Evolutionary conservation across 2,888 invertebrate species (phyloP).

Genomic region (Dyspetes luteomarginatus): DNA sequence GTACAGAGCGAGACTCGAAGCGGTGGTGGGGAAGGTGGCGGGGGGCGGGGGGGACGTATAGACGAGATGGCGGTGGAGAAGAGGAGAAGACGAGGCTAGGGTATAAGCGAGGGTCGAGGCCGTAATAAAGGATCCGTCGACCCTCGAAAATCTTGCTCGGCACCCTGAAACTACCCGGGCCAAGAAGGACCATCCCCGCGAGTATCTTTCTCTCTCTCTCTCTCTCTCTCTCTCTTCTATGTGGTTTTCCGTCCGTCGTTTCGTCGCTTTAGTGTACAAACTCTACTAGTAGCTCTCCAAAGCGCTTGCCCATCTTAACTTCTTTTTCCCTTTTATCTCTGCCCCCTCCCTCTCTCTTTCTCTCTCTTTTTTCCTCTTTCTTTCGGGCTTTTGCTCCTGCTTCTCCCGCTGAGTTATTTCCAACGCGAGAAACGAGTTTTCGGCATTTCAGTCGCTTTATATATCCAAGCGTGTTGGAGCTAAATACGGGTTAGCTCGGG

Average conservation of each 20-base stretch:
- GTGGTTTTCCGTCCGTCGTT: neutral
- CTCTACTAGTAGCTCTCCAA: slow-evolving; percentile 30
- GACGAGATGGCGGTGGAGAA: slow-evolving; percentile 39
- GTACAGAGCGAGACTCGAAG: slow-evolving; percentile 10
- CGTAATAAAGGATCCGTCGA: slow-evolving; percentile 77
- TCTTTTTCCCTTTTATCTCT: neutral
- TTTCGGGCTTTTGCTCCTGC: slow-evolving; percentile 42
- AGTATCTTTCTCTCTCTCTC: slow-evolving; percentile 44
- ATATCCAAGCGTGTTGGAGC: slow-evolving; percentile 58
- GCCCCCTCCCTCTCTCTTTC: slow-evolving; percentile 5
- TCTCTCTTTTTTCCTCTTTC: slow-evolving; percentile 9
- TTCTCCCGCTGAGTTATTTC: slow-evolving; percentile 66
- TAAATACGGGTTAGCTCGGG: slow-evolving; percentile 59
- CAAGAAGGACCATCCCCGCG: slow-evolving; percentile 40
- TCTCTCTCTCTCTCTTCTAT: slow-evolving; percentile 16
- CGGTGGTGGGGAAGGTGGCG: slow-evolving; percentile 5
- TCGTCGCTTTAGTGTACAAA: slow-evolving; percentile 44
- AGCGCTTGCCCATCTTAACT: slow-evolving; percentile 13
- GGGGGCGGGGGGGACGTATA: too few species aligned
- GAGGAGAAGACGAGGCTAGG: slow-evolving; percentile 52
- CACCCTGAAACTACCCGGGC: slow-evolving; percentile 65
- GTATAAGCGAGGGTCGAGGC: slow-evolving; percentile 63
- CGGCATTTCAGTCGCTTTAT: slow-evolving; percentile 65
- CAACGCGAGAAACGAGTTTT: slow-evolving; percentile 68
- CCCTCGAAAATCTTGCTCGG: slow-evolving; percentile 70